These are phyloP conservation scores for Peromyscus maniculatus DNA, from an alignment of 2,113 vertebrate genomes.

Conservation along the genomic window DNA sequence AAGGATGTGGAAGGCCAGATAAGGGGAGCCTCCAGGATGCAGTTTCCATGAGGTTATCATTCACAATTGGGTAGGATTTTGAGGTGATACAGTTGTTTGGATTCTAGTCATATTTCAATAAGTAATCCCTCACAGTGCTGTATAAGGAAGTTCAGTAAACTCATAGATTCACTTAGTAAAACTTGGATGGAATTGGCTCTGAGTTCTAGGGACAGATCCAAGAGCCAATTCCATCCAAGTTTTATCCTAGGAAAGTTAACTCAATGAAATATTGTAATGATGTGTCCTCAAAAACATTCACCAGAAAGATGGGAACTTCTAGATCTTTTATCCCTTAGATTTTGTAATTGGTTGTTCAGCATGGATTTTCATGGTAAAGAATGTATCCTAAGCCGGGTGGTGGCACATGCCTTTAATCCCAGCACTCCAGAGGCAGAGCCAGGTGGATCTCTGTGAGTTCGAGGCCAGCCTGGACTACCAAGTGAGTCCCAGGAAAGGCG, in stretches of 20 bases:
- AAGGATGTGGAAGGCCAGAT: background rate
- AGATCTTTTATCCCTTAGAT: background rate
- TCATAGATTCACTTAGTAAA: background rate
- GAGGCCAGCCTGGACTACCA: no score
- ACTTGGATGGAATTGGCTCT: background rate
- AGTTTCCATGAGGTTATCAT: background rate
- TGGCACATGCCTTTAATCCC: no score
- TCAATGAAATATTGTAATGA: background rate
- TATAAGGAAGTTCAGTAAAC: background rate
- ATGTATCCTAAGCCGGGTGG: background rate
- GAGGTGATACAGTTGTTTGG: background rate
- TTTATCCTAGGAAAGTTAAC: background rate
- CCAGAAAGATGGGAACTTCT: background rate
- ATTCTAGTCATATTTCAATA: background rate
- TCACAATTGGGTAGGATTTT: background rate
- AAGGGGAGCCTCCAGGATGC: background rate
- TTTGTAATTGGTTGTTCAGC: background rate
- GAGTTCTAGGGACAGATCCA: background rate
- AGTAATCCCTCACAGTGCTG: background rate
- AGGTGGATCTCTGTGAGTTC: no score
- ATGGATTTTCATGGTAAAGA: background rate
- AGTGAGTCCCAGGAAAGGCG: no score
- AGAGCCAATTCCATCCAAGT: no score
- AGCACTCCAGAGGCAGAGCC: no score
- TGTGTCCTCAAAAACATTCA: background rate